Conservation (phyloP, 2,113 vertebrate genomes). For the Mionectes macconnelli region DNA sequence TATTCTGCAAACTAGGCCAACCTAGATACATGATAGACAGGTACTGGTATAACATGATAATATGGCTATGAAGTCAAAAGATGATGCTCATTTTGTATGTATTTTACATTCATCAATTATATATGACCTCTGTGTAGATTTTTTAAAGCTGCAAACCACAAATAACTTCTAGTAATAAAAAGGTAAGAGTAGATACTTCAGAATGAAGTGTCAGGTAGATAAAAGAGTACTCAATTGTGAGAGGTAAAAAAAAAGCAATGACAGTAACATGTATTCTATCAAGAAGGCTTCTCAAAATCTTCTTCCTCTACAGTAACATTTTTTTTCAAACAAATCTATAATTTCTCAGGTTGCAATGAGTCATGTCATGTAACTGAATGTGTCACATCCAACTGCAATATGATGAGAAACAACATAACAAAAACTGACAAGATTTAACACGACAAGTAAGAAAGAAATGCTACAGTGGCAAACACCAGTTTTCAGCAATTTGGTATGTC, state of each 20-base stretch:
- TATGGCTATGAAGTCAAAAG: neutral
- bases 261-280: neutral
- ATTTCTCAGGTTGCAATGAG: constrained; percentile 48
- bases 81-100: neutral
- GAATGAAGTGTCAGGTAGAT: neutral
- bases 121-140: neutral
- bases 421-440: constrained; percentile 56
- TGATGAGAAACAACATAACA: constrained; percentile 52
- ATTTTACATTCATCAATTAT: neutral
- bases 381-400: constrained; percentile 40
- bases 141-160: neutral
- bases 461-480: constrained; percentile 16
- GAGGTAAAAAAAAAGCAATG: neutral
- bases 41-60: neutral
- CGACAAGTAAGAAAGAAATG: constrained; percentile 53
- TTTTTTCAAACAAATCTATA: constrained; percentile 21
- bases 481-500: constrained; percentile 51
- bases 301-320: neutral
- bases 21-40: neutral
- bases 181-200: neutral
- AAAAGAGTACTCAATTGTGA: neutral
- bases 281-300: neutral
- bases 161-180: neutral
- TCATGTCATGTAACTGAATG: constrained; percentile 51
- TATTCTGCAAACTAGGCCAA: neutral